These are phyloP conservation scores for Myopa testacea DNA, from an alignment of 2,888 invertebrate genomes.

Conservation along the genomic window DNA sequence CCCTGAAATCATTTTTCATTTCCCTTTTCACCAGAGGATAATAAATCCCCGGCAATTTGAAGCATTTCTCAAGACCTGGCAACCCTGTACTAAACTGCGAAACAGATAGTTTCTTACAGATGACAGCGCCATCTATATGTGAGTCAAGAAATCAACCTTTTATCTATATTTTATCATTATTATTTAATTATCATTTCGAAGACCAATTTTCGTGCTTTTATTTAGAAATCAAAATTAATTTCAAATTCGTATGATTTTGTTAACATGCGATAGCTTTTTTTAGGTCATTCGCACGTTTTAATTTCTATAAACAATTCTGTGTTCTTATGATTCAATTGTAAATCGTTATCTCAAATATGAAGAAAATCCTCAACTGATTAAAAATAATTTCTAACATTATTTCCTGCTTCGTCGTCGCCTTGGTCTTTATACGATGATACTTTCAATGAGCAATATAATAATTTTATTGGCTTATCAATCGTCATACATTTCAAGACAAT, in stretches of 20 bases:
- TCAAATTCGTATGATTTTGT: too few species aligned
- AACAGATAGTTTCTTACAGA: neutral
- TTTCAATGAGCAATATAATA: neutral
- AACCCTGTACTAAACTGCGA: neutral
- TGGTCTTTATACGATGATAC: too few species aligned
- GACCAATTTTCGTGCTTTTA: too few species aligned
- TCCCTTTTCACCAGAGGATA: too few species aligned
- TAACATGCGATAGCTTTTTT: too few species aligned
- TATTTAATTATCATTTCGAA: too few species aligned
- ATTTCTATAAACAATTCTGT: neutral
- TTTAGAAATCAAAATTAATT: neutral
- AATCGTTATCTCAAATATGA: neutral
- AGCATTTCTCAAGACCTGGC: too few species aligned
- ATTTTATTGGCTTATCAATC: neutral
- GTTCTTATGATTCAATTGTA: neutral
- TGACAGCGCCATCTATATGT: neutral
- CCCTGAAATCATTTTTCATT: neutral
- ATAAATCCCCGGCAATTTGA: too few species aligned
- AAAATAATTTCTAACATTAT: conserved; percentile 1
- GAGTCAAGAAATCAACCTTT: neutral
- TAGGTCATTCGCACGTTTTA: neutral
- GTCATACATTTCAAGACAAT: neutral
- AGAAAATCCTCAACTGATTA: neutral
- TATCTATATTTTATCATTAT: neutral
- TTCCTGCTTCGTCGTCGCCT: neutral